Evolutionary conservation across 2,888 invertebrate genomes (phyloP).

Genomic region (Nephrocerus scutellatus): DNA sequence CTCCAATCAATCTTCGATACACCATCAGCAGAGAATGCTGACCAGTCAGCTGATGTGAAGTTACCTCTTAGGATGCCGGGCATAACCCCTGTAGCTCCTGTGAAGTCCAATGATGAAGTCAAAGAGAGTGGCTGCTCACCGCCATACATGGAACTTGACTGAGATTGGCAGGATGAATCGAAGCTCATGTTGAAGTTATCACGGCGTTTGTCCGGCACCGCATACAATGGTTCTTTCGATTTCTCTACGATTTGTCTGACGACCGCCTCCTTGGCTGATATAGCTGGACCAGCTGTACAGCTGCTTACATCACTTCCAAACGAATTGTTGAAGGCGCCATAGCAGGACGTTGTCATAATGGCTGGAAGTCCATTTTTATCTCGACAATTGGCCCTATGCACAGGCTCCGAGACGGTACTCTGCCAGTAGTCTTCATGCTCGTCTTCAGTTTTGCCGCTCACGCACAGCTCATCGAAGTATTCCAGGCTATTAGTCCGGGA

Average conservation of each 20-base stretch:
- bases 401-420: constrained; percentile 30
- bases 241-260: neutral
- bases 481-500: constrained; percentile 38
- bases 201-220: constrained; percentile 39
- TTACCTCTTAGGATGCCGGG: too few relatives aligned
- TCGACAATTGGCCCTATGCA: constrained; percentile 21
- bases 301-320: constrained; percentile 34
- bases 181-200: constrained; percentile 39
- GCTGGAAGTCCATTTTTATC: constrained; percentile 30
- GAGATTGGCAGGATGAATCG: constrained; percentile 40
- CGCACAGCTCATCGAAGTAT: constrained; percentile 40
- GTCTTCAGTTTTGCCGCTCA: constrained; percentile 27
- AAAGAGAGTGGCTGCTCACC: constrained; percentile 22
- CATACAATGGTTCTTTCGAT: constrained; percentile 33
- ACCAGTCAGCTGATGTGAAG: constrained; percentile 35
- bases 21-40: constrained; percentile 27
- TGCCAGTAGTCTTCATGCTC: constrained; percentile 33
- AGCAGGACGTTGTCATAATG: constrained; percentile 47
- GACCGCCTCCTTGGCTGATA: neutral
- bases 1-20: constrained; percentile 28
- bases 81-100: constrained; percentile 15
- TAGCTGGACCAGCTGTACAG: too few relatives aligned
- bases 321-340: constrained; percentile 41
- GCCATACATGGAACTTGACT: constrained; percentile 40
- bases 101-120: constrained; percentile 18